phyloP scores from a whole-genome alignment of 30 jellyfish, hydroid and myxozoan species.

The Pseudorhiza aurosa region DNA sequence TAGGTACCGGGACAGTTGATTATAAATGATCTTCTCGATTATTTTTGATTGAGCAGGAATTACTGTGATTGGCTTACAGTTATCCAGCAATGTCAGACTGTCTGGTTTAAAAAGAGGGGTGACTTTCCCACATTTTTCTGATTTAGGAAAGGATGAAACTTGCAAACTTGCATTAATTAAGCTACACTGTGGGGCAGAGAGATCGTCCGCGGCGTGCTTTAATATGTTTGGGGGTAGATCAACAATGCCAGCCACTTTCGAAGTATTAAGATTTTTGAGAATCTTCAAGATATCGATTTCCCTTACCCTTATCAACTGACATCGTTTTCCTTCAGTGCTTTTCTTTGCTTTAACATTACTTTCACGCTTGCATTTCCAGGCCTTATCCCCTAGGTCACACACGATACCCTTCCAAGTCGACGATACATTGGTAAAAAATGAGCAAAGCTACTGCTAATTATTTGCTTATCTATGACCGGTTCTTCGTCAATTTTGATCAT shows the following conservation, averaged over 20 bases:
- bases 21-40: constrained; percentile 9
- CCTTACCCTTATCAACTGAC: constrained; percentile 25
- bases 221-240: constrained; percentile 46
- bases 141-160: constrained; percentile 28
- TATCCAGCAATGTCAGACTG: not conserved
- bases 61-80: constrained; percentile 12
- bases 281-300: constrained; percentile 27
- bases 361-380: constrained; percentile 30
- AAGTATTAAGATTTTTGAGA: constrained; percentile 19
- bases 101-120: constrained; percentile 37
- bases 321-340: constrained; percentile 40
- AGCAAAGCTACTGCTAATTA: constrained; percentile 35
- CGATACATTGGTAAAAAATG: constrained; percentile 46
- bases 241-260: constrained; percentile 47
- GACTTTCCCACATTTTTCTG: constrained; percentile 52
- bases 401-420: constrained; percentile 8
- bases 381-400: constrained; percentile 7
- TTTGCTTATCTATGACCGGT: constrained; percentile 16
- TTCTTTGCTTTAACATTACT: constrained; percentile 23
- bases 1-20: constrained; percentile 56
- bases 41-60: constrained; percentile 5
- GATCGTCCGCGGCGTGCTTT: constrained; percentile 49
- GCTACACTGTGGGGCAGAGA: constrained; percentile 30
- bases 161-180: constrained; percentile 27
- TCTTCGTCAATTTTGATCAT: constrained; percentile 17